A percentile compares a stretch with the other conserved stretches of the same genome.
phyloP scores from a whole-genome alignment of 2,113 vertebrate genomes.

The Hyla sarda region DNA sequence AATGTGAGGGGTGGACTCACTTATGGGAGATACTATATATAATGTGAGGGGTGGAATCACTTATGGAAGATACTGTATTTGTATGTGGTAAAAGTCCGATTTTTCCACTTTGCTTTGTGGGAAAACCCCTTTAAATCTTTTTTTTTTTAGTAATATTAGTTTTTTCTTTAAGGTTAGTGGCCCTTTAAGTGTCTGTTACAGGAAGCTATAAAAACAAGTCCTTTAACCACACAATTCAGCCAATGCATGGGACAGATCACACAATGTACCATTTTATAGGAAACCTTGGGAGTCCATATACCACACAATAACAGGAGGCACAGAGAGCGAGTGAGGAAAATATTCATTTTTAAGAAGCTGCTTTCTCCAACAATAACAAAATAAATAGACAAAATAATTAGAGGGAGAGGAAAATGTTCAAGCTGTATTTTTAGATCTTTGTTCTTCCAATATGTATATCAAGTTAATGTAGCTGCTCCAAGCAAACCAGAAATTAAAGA shows the following conservation, averaged over 20 bases:
- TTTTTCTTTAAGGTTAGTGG: not conserved
- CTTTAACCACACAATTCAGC: not conserved
- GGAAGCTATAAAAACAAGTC: conserved; percentile 18
- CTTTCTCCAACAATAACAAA: conserved; percentile 57
- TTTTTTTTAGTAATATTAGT: not conserved
- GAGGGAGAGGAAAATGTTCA: conserved; percentile 43
- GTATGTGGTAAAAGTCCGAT: no score
- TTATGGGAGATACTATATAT: no score
- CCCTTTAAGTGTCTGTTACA: conserved; percentile 24
- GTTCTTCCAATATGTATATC: conserved; percentile 56
- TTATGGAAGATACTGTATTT: no score
- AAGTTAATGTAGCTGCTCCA: conserved; percentile 42
- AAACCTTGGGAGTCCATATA: conserved; percentile 28
- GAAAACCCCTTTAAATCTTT: no score
- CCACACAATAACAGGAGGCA: conserved; percentile 42
- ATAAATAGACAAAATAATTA: conserved; percentile 59
- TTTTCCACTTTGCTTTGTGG: no score
- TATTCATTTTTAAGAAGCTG: conserved; percentile 37
- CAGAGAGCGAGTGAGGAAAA: conserved; percentile 5
- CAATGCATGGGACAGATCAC: conserved; percentile 10
- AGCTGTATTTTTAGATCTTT: conserved; percentile 49
- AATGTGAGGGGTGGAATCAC: no score
- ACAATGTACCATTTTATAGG: conserved; percentile 42
- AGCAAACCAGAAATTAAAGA: conserved; percentile 48
- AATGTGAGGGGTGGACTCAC: no score